phyloP scores from a whole-genome alignment of 2,888 invertebrate genomes.

The Sinelater perroti region DNA sequence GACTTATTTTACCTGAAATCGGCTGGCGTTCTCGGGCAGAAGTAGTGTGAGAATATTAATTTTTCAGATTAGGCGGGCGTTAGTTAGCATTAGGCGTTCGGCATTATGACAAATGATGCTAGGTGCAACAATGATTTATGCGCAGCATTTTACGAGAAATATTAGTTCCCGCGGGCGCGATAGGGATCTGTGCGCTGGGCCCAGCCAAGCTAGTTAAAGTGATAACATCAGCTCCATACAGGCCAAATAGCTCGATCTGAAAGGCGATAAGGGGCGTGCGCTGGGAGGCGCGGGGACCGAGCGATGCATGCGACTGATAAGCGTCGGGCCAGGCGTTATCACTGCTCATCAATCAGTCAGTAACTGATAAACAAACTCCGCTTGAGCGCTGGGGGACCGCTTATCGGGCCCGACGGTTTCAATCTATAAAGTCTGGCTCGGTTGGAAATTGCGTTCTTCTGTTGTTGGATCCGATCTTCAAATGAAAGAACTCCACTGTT shows the following conservation, averaged over 20 bases:
- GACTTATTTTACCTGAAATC: too few species aligned
- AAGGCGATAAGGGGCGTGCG: constrained; percentile 49
- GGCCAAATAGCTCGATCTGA: constrained; percentile 62
- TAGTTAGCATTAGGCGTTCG: constrained; percentile 22
- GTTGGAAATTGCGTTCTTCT: constrained; percentile 43
- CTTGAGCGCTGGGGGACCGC: constrained; percentile 59
- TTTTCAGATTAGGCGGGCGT: constrained; percentile 14
- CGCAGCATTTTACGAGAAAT: constrained; percentile 52
- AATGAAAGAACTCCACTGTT: constrained; percentile 43
- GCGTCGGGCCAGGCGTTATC: constrained; percentile 59
- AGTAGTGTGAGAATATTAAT: too few species aligned
- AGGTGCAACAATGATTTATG: constrained; percentile 57
- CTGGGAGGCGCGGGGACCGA: constrained; percentile 45
- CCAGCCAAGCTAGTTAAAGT: constrained; percentile 65
- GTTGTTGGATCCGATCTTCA: constrained; percentile 40
- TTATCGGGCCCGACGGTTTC: constrained; percentile 67
- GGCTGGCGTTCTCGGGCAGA: too few species aligned
- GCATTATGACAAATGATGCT: constrained; percentile 42
- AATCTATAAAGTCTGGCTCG: constrained; percentile 58
- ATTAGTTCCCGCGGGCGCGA: constrained; percentile 57
- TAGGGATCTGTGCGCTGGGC: constrained; percentile 62
- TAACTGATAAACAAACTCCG: constrained; percentile 61
- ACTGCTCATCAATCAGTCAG: constrained; percentile 61
- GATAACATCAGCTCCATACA: constrained; percentile 65
- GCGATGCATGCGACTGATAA: constrained; percentile 61